A percentile compares a stretch with the other conserved stretches of the same genome.
Evolutionary conservation across 2,888 invertebrate genomes (phyloP).

Genomic region (Pristionchus maxplancki): DNA sequence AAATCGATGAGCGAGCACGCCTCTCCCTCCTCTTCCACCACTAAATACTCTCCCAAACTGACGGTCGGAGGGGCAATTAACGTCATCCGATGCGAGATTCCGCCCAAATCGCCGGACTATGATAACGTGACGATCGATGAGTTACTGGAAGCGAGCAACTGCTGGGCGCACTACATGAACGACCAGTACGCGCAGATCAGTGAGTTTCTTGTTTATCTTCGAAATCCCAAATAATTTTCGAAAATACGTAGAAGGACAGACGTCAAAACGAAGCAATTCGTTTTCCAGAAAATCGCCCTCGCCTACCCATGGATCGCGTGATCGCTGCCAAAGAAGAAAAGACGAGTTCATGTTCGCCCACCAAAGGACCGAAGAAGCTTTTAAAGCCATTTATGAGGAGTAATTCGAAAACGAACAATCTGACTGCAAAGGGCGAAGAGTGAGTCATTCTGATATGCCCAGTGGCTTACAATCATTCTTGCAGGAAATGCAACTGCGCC

Average conservation of each 20-base stretch:
- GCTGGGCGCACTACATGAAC: constrained; percentile 54
- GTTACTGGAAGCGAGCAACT: constrained; percentile 51
- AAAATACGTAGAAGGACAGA: not conserved
- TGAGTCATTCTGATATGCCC: not conserved
- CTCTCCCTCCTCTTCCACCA: constrained; percentile 7
- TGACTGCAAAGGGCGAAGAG: not conserved
- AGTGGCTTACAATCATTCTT: not conserved
- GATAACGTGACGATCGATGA: constrained; percentile 53
- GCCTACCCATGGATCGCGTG: not conserved
- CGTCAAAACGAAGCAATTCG: not conserved
- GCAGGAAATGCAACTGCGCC: constrained; percentile 45
- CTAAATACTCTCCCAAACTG: not conserved
- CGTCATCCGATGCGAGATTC: constrained; percentile 28
- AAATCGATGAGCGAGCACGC: constrained; percentile 1
- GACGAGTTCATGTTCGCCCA: constrained; percentile 32
- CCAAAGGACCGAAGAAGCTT: constrained; percentile 42
- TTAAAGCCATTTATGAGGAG: constrained; percentile 24
- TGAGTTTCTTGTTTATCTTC: not conserved
- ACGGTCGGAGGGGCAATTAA: constrained; percentile 20
- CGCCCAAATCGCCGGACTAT: constrained; percentile 49
- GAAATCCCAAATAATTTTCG: not conserved
- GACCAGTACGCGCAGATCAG: constrained; percentile 17
- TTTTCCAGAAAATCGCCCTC: constrained; percentile 38
- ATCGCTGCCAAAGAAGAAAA: constrained; percentile 7
- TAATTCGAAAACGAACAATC: constrained; percentile 15